Conservation (phyloP, 2,888 invertebrate genomes). For the Cephus runcator region DNA sequence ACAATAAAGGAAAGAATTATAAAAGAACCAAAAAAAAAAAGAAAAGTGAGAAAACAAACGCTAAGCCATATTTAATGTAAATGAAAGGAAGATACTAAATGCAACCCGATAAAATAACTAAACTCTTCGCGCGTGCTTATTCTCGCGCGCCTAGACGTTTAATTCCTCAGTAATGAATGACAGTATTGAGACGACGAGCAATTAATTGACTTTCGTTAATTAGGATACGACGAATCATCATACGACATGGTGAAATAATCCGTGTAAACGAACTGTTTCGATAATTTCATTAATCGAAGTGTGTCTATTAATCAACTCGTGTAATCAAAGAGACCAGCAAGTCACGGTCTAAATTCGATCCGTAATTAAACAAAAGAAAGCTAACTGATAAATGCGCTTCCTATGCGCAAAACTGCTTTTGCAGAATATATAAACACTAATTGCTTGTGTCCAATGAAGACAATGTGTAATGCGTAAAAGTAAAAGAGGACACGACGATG, state of each 20-base stretch:
- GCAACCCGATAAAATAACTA: neutral
- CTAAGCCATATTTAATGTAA: neutral
- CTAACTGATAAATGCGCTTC: neutral
- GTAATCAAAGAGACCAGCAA: neutral
- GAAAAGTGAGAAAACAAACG: neutral
- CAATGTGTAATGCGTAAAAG: neutral
- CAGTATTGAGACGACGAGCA: neutral
- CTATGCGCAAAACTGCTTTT: neutral
- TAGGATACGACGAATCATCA: neutral
- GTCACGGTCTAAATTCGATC: neutral
- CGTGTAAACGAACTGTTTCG: neutral
- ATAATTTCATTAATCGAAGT: neutral
- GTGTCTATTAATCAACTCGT: neutral
- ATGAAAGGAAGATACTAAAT: neutral
- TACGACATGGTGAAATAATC: neutral
- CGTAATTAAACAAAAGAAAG: neutral
- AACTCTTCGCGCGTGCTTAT: neutral
- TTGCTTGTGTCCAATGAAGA: neutral
- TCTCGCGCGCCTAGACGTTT: neutral
- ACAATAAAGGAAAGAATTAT: constrained; percentile 35
- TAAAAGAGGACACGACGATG: neutral
- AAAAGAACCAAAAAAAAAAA: neutral
- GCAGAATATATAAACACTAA: neutral
- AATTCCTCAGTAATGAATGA: neutral
- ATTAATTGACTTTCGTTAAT: neutral